These are phyloP conservation scores for Boleophthalmus pectinirostris DNA, from an alignment of 2,113 vertebrate genomes.

Conservation along the genomic window DNA sequence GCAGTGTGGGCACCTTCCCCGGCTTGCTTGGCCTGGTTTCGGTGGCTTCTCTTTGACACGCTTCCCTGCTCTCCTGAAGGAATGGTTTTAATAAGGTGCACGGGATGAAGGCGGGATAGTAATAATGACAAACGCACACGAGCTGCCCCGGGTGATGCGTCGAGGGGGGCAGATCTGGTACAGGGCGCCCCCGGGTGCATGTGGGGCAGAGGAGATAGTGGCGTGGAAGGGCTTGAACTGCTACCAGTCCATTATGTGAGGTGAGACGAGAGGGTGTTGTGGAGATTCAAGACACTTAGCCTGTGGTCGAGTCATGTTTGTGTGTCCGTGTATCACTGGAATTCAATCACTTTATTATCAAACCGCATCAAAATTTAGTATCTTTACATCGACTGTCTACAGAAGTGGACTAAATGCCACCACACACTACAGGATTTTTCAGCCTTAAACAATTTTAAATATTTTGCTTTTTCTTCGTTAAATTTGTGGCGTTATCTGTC, in stretches of 20 bases:
- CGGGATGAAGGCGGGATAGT: conserved; percentile 68
- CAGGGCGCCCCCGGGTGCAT: conserved; percentile 36
- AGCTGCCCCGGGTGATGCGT: conserved; percentile 43
- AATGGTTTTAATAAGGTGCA: conserved; percentile 93
- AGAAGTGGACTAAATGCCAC: no score
- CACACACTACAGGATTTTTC: no score
- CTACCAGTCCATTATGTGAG: conserved; percentile 33
- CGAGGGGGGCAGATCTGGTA: conserved; percentile 41
- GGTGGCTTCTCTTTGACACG: conserved; percentile 83
- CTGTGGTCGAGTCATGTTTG: neutral
- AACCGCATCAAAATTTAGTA: no score
- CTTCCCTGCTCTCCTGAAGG: conserved; percentile 87
- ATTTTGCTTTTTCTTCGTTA: no score
- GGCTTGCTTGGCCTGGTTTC: conserved; percentile 62
- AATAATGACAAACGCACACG: conserved; percentile 80
- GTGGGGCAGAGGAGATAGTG: conserved; percentile 51
- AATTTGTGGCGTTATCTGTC: no score
- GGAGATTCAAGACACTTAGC: neutral
- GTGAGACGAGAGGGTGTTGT: neutral
- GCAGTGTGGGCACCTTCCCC: conserved; percentile 64
- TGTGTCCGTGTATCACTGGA: neutral
- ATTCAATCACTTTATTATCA: neutral
- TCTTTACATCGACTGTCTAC: no score
- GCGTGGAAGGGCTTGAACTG: conserved; percentile 54
- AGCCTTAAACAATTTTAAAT: no score